A percentile compares a stretch with the other conserved stretches of the same genome.
These are phyloP conservation scores for Drosophila monieri DNA, from an alignment of 2,888 invertebrate genomes.

Conservation along the genomic window DNA sequence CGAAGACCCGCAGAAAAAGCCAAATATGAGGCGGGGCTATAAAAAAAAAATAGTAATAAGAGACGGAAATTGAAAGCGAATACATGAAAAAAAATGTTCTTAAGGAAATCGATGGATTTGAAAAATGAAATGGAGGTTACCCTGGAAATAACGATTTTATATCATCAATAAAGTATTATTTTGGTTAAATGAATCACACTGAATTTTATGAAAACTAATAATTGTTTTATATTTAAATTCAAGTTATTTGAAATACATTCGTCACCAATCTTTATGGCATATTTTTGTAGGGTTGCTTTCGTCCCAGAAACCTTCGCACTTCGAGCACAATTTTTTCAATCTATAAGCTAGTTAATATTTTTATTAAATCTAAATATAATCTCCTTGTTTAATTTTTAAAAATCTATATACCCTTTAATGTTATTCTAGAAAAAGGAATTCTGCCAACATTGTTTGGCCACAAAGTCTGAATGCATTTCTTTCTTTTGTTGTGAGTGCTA, in stretches of 20 bases:
- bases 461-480: constrained; percentile 40
- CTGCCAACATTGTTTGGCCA: constrained; percentile 21
- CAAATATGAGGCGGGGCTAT: constrained; percentile 20
- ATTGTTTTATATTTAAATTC: too few species aligned
- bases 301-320: too few species aligned
- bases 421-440: neutral
- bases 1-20: constrained; percentile 56
- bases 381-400: too few species aligned
- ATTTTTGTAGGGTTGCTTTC: too few species aligned
- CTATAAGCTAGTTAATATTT: too few species aligned
- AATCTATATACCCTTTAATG: neutral
- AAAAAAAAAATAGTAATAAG: constrained; percentile 6
- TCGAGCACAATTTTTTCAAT: too few species aligned
- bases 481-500: constrained; percentile 15
- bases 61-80: constrained; percentile 62
- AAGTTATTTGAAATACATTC: too few species aligned
- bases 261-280: too few species aligned
- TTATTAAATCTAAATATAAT: neutral
- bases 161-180: neutral
- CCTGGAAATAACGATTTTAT: neutral
- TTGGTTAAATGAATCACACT: too few species aligned
- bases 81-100: constrained; percentile 36
- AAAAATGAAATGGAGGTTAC: neutral
- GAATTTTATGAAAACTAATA: too few species aligned
- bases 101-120: neutral